Evolutionary conservation across 2,113 vertebrate species (phyloP), one percentile per base, ranked within the genome.

Genomic region (Lamprologus lemairii): DNA sequence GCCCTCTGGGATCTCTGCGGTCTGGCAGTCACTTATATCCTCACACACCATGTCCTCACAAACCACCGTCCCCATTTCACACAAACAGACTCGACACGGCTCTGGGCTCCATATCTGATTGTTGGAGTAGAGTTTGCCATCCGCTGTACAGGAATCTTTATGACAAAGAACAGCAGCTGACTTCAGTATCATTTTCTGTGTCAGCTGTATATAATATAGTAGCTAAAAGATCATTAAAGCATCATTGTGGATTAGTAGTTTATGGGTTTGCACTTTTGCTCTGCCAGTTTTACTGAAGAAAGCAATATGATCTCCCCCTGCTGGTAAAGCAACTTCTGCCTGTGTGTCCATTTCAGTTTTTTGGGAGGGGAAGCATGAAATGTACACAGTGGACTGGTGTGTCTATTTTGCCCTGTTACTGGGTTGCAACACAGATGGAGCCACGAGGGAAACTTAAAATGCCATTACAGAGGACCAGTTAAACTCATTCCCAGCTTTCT

Each of bases 21-120:
- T 95, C 21, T 96, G 95, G 90, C 98, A 99, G 84, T 95, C 95
- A 7, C 96, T 86, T 47, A 95, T 7, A 1, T 98, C 97, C 11
- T 95, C 96, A 88, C 98, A 99, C 51, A 94, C 95, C 87, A 98
- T 96, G 81, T 97, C 96, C 86, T 99, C 98, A n/a, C 98, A 99
- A 35, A 98, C 92, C 91, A 97, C 97, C 7, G 94, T 96, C 81
- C 98, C 98, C 0, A 94, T 96, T 63, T 98, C 98, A 90, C 98
- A 98, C 63, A 99, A 96, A 8, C 98, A 99, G 57, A 98, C 37
- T 21, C 23, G 91, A 84, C 95, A 96, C 2, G 93, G 94, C 31
- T 91, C 90, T 2, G 94, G 94, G 35, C 53, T 93, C 95, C 95
- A 96, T 28, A 95, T 94, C 89, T 95, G 89, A 54, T 95, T 87